These are phyloP conservation scores for Festucalex cinctus DNA, from an alignment of 2,113 vertebrate species.

Conservation along the genomic window DNA sequence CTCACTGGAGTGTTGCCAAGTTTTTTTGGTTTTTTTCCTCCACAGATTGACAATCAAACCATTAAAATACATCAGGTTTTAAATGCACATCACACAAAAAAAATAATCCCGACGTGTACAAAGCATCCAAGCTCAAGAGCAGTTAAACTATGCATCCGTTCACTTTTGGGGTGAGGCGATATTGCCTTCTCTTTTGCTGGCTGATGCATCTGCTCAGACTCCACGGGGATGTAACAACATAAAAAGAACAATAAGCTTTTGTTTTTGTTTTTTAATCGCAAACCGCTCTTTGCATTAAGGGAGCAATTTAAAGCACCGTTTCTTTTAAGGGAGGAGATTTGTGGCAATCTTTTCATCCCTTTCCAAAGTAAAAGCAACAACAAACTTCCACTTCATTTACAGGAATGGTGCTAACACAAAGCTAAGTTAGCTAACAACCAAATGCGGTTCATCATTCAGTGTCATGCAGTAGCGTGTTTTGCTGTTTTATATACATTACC, in stretches of 20 bases:
- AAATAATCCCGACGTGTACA: too few species aligned
- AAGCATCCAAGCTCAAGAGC: too few species aligned
- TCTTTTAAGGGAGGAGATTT: not conserved
- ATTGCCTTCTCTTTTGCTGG: not conserved
- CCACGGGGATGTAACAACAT: not conserved
- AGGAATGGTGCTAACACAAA: too few species aligned
- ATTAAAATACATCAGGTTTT: too few species aligned
- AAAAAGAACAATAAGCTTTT: not conserved
- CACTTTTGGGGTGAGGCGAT: not conserved
- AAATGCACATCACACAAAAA: too few species aligned
- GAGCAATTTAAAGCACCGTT: not conserved
- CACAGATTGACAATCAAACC: too few species aligned
- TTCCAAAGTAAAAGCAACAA: not conserved
- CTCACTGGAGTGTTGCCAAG: too few species aligned
- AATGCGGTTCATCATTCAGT: too few species aligned
- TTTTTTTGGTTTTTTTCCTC: too few species aligned
- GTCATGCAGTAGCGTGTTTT: too few species aligned
- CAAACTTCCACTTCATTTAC: not conserved
- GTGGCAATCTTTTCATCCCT: not conserved
- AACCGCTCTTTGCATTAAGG: not conserved
- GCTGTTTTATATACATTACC: too few species aligned
- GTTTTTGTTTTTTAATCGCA: not conserved
- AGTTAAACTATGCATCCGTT: not conserved
- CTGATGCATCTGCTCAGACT: not conserved
- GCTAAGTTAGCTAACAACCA: too few species aligned